phyloP scores from a whole-genome alignment of 1,140 invertebrate species.

The Nomia melanderi region DNA sequence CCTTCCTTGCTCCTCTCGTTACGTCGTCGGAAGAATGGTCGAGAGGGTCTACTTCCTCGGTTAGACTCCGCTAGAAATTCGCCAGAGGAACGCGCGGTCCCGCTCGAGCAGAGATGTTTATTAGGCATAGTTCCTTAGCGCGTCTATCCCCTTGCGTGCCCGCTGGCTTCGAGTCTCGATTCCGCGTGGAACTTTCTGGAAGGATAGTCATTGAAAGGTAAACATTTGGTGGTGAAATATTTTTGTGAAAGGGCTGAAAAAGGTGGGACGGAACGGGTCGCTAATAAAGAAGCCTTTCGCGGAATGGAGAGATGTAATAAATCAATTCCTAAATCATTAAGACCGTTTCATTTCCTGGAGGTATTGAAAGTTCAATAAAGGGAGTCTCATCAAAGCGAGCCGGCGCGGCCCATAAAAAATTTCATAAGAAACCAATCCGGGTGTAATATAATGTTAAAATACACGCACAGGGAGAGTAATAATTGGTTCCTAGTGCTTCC shows the following conservation, averaged over 20 bases:
- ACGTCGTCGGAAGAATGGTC: slow-evolving; percentile 57
- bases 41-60: slow-evolving; percentile 51
- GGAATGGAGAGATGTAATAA: neutral
- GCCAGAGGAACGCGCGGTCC: slow-evolving; percentile 3
- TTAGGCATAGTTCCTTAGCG: neutral
- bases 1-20: slow-evolving; percentile 41
- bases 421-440: neutral
- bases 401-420: slow-evolving; percentile 2
- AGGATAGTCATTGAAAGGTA: no score
- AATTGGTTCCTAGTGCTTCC: slow-evolving; percentile 44
- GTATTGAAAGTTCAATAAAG: neutral
- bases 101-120: neutral
- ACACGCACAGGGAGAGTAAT: slow-evolving; percentile 25
- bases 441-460: slow-evolving; percentile 25
- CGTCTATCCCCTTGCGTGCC: no score
- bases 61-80: slow-evolving; percentile 46
- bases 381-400: neutral
- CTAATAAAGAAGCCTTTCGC: neutral
- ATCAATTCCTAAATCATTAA: no score
- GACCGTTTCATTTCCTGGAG: neutral
- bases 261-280: neutral
- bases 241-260: no score
- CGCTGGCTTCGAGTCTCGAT: no score
- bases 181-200: no score
- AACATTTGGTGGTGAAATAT: no score